These are phyloP conservation scores for Microcebus tavaratra DNA, from an alignment of 2,113 vertebrate genomes.

Conservation along the genomic window DNA sequence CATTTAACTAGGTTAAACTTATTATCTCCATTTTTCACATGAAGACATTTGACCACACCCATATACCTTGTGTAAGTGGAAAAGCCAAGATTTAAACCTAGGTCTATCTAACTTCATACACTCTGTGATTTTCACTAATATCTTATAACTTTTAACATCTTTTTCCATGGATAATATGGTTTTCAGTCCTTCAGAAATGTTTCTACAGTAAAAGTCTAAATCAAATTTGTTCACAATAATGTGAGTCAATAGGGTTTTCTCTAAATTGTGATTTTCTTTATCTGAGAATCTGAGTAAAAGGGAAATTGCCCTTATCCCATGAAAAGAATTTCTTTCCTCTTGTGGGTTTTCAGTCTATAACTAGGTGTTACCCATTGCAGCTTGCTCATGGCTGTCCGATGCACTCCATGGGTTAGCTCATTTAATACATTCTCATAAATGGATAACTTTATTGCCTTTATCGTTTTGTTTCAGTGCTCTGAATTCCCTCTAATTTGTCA, in stretches of 20 bases:
- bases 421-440: slow-evolving; percentile 54
- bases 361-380: background rate
- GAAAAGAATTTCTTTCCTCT: background rate
- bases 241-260: background rate
- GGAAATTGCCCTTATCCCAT: background rate
- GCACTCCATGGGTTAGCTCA: background rate
- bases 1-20: background rate
- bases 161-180: background rate
- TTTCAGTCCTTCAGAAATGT: slow-evolving; percentile 14
- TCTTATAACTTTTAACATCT: background rate
- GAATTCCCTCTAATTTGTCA: slow-evolving; percentile 50
- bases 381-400: background rate
- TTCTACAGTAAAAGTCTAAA: slow-evolving; percentile 17
- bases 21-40: background rate
- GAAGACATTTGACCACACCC: background rate
- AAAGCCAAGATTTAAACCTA: background rate
- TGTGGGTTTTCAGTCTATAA: background rate
- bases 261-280: slow-evolving; percentile 20
- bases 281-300: background rate
- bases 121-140: background rate
- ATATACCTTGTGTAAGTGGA: background rate
- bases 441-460: slow-evolving; percentile 49
- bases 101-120: slow-evolving; percentile 10
- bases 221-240: slow-evolving; percentile 43
- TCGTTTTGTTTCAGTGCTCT: slow-evolving; percentile 48